Evolutionary conservation across 2,113 vertebrate genomes (phyloP), one percentile per base, ranked within the genome.

Genomic region (Pteruthius melanotis): DNA sequence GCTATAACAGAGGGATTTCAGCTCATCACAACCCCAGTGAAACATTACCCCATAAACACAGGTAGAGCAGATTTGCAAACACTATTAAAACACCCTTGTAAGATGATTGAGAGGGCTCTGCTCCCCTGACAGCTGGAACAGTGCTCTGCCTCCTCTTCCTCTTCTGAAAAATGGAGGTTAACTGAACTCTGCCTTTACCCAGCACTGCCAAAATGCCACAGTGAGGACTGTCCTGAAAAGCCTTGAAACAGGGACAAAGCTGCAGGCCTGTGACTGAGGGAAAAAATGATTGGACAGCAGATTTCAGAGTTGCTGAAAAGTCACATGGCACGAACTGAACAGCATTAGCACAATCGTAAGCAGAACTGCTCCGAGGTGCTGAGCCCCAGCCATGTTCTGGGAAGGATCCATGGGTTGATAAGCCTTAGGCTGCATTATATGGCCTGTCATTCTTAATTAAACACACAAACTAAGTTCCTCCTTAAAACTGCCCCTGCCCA

Each of bases 1-100:
- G 85, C 44, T 95, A 3, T 54, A 76, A 79, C 3, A 74, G 42
- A 88, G 26, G 54, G 31, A 90, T 90, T 90, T 68, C 56, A 89
- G 90, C 53, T 68, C 92, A 87, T 81, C 64, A 83, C 54, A 80
- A 15, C 12, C 44, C 56, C 45, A 50, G 16, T 53, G 85, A 93
- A 97, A 76, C 83, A 91, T 0, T 30, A 64, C 66, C 72, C 74
- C 66, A 81, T 74, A 87, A 95, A 52, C 33, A 35, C 60, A 54
- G 35, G 19, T 35, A 76, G n/a, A 92, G 61, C 2, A 83, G 45
- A 61, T 79, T 72, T 83, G 45, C 64, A 69, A 90, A 87, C 54
- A 56, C 65, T 28, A 30, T 20, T 80, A 80, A 86, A 93, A 82
- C 3, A 68, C 35, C 37, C 57, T 56, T 7, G 1, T 44, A 52